phyloP scores from a whole-genome alignment of 2,797 vertebrate species.

The Muraenolepis orangiensis region DNA sequence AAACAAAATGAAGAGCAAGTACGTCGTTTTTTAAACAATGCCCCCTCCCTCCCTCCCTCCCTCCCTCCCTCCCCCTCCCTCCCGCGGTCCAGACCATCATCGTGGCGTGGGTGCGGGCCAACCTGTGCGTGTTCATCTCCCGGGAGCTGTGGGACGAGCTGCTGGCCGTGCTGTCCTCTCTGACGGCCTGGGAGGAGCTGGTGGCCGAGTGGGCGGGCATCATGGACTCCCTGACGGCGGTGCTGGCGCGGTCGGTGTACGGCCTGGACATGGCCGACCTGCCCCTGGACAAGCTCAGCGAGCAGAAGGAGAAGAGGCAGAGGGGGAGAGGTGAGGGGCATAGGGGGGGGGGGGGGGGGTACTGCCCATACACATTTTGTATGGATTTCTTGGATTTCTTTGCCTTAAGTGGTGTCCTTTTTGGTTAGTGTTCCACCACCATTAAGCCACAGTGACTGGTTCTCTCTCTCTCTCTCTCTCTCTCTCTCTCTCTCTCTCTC shows the following conservation, averaged over 20 bases:
- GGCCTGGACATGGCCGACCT: constrained; percentile 92
- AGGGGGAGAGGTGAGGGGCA: constrained; percentile 86
- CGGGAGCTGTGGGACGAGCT: constrained; percentile 98
- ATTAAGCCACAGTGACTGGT: neutral
- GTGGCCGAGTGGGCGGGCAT: constrained; percentile 94
- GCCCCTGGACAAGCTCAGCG: constrained; percentile 95
- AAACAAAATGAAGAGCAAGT: neutral
- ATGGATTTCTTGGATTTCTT: neutral
- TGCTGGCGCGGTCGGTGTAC: constrained; percentile 91
- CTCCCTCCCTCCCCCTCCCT: neutral
- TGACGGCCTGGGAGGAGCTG: constrained; percentile 96
- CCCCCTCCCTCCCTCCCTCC: too few relatives aligned
- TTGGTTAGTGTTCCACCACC: neutral
- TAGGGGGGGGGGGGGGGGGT: neutral
- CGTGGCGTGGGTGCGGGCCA: constrained; percentile 96
- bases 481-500: too few relatives aligned
- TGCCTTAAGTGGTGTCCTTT: neutral
- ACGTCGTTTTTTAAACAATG: neutral
- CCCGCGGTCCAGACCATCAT: constrained; percentile 84
- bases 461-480: too few relatives aligned
- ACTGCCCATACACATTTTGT: neutral
- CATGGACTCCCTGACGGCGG: constrained; percentile 95
- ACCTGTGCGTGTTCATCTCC: constrained; percentile 91
- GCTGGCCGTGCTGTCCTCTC: constrained; percentile 87
- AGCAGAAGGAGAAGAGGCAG: constrained; percentile 98